These are phyloP conservation scores for Uropsilus gracilis DNA, from an alignment of 2,113 vertebrate species.

Conservation along the genomic window DNA sequence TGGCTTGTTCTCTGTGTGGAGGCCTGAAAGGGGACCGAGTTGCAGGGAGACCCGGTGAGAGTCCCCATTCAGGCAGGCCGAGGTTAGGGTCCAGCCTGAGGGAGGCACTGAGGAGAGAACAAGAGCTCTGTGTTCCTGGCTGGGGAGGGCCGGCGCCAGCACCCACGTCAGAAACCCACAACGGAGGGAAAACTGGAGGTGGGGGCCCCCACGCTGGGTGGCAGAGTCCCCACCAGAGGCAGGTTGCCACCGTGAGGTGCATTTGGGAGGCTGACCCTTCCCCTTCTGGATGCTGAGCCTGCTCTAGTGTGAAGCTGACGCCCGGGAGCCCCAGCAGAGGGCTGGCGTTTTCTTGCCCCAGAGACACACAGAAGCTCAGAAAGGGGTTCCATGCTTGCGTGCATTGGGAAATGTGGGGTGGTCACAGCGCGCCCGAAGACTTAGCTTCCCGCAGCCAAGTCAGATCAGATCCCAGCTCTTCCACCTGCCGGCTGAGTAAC, in stretches of 20 bases:
- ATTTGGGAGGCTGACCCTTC: rapidly evolving
- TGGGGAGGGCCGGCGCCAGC: background rate
- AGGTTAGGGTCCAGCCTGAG: slow-evolving; percentile 47
- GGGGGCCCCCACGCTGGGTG: rapidly evolving
- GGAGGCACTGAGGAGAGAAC: background rate
- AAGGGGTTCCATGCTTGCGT: background rate
- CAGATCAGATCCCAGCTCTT: background rate
- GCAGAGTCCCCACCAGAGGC: too few species aligned
- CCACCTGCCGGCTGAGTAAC: background rate
- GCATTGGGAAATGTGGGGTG: background rate
- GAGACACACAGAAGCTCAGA: background rate
- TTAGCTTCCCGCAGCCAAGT: background rate
- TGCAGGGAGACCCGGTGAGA: background rate
- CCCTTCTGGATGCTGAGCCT: background rate
- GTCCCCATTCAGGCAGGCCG: background rate
- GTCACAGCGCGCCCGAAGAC: rapidly evolving
- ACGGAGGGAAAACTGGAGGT: background rate
- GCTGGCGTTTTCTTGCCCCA: background rate
- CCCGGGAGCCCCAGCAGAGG: background rate
- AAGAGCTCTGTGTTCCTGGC: slow-evolving; percentile 44
- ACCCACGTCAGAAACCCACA: background rate
- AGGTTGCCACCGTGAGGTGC: background rate
- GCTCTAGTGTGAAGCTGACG: background rate
- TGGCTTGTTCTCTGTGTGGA: background rate
- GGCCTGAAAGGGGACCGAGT: background rate